These are phyloP conservation scores for Streblospio benedicti DNA, from an alignment of 1,140 invertebrate species.

Conservation along the genomic window DNA sequence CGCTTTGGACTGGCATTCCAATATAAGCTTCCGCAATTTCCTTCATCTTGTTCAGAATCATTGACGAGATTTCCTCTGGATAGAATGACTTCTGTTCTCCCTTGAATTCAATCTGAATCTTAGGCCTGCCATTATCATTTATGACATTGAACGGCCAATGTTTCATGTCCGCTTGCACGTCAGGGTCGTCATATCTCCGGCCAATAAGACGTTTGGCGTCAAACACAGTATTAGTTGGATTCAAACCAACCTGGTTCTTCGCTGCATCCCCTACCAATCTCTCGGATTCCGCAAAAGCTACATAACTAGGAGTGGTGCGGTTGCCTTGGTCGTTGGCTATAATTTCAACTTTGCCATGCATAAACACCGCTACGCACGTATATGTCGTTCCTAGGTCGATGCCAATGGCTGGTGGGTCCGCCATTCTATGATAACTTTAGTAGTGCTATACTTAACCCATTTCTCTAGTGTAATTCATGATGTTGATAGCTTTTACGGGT, in stretches of 20 bases:
- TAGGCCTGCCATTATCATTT: conserved; percentile 60
- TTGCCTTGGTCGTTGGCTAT: conserved; percentile 89
- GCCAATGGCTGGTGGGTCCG: conserved; percentile 47
- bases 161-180: conserved; percentile 58
- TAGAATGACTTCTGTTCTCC: conserved; percentile 80
- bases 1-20: conserved; percentile 77
- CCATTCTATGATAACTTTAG: too few relatives aligned
- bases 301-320: conserved; percentile 81
- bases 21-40: conserved; percentile 88
- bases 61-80: conserved; percentile 82
- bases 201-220: conserved; percentile 71
- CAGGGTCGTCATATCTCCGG: conserved; percentile 63
- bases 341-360: conserved; percentile 77
- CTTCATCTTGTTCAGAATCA: conserved; percentile 83
- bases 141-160: conserved; percentile 65
- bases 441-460: too few relatives aligned
- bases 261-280: conserved; percentile 73
- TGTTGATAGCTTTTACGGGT: too few relatives aligned
- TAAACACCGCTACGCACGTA: conserved; percentile 51
- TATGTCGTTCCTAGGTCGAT: conserved; percentile 54
- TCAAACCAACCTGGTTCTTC: conserved; percentile 64
- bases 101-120: conserved; percentile 76
- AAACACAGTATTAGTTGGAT: conserved; percentile 92
- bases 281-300: conserved; percentile 82
- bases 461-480: too few relatives aligned